A percentile compares a stretch with the other conserved stretches of the same genome.
phyloP scores from a whole-genome alignment of 2,888 invertebrate genomes.

The Rhagonycha lutea region DNA sequence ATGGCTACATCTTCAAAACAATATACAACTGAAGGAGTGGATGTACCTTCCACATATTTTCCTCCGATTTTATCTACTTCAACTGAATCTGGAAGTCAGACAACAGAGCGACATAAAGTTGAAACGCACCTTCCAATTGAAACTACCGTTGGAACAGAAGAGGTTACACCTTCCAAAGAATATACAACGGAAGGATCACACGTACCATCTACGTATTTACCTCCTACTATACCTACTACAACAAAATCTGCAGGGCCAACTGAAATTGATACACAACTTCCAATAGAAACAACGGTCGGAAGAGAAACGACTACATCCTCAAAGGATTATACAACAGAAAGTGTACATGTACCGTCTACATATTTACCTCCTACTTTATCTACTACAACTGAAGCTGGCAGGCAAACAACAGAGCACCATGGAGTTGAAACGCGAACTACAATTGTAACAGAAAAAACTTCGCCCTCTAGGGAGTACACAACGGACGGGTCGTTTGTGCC shows the following conservation, averaged over 20 bases:
- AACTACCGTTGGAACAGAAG: background rate
- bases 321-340: background rate
- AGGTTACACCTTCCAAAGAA: too few relatives aligned
- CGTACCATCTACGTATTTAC: too few relatives aligned
- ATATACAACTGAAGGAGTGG: background rate
- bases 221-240: too few relatives aligned
- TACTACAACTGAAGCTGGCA: too few relatives aligned
- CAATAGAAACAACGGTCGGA: slow-evolving; percentile 2
- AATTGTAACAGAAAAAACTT: background rate
- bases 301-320: background rate
- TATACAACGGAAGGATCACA: background rate
- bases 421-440: background rate
- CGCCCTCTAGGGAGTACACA: background rate
- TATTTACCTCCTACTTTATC: background rate
- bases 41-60: background rate
- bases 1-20: background rate
- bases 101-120: background rate
- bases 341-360: background rate
- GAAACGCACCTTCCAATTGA: background rate
- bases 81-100: background rate
- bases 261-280: background rate
- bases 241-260: background rate
- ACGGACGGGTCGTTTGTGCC: background rate
- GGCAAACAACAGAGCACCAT: background rate
- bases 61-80: background rate